Evolutionary conservation across 2,113 vertebrate species (phyloP).

Genomic region (Nymphicus hollandicus): DNA sequence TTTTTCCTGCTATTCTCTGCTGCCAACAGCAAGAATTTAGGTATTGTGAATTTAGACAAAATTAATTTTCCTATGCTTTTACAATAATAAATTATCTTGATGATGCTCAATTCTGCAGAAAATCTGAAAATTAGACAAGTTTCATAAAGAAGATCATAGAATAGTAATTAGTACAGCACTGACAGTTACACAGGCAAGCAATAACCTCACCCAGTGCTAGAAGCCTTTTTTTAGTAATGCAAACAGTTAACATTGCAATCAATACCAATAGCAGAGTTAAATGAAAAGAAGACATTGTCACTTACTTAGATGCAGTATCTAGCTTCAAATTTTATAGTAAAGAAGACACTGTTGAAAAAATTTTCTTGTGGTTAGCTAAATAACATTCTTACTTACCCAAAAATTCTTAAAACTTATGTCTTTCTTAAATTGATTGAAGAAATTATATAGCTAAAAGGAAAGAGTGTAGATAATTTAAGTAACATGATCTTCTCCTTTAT

Average conservation of each 20-base stretch:
- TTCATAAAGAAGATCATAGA: background rate
- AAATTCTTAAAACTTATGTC: background rate
- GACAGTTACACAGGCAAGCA: background rate
- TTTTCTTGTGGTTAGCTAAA: background rate
- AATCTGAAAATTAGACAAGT: background rate
- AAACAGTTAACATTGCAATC: background rate
- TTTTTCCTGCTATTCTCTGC: background rate
- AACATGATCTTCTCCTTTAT: background rate
- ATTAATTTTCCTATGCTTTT: background rate
- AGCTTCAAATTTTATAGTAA: background rate
- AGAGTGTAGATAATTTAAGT: background rate
- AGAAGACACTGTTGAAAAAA: background rate
- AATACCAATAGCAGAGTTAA: background rate
- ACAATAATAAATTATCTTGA: background rate
- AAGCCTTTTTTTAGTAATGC: background rate
- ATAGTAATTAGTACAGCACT: background rate
- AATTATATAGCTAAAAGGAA: background rate
- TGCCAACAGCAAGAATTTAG: background rate
- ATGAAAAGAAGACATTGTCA: background rate
- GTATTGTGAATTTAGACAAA: background rate
- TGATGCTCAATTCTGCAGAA: background rate
- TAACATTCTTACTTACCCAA: background rate
- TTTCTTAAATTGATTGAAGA: background rate
- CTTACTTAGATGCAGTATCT: background rate
- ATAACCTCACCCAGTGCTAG: background rate